These are phyloP conservation scores for Andrena minutula DNA, from an alignment of 2,888 invertebrate genomes.

Conservation along the genomic window DNA sequence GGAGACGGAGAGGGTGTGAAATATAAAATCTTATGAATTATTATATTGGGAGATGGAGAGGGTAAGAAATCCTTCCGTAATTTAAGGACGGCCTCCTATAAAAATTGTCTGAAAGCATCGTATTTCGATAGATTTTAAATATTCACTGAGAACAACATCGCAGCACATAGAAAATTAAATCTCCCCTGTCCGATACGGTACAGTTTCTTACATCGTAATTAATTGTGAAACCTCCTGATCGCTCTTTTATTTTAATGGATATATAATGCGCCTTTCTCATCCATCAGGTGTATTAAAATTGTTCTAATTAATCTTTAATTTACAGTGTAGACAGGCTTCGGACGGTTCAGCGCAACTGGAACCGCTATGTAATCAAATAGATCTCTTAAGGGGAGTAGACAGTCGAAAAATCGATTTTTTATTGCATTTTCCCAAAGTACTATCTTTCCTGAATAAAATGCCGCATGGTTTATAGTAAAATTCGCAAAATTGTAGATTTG, in stretches of 20 bases:
- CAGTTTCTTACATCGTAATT: constrained; percentile 3
- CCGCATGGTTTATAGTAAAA: too few relatives aligned
- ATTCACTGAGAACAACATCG: background rate
- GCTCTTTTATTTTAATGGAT: background rate
- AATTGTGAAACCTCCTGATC: constrained; percentile 11
- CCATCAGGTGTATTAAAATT: constrained; percentile 25
- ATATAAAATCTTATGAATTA: too few relatives aligned
- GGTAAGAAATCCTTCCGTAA: too few relatives aligned
- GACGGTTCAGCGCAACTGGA: background rate
- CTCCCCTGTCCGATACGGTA: too few relatives aligned
- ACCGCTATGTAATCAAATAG: constrained; percentile 19
- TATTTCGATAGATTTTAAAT: background rate
- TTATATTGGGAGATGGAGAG: too few relatives aligned
- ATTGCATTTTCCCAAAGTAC: too few relatives aligned
- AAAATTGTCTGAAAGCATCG: background rate
- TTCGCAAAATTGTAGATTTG: too few relatives aligned
- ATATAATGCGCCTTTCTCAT: constrained; percentile 2
- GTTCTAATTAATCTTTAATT: constrained; percentile 39
- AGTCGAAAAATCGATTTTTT: too few relatives aligned
- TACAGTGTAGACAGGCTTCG: constrained; percentile 22
- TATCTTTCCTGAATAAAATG: too few relatives aligned
- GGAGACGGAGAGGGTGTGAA: too few relatives aligned
- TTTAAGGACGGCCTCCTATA: too few relatives aligned
- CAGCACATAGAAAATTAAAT: background rate
- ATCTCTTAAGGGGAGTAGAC: too few relatives aligned